Evolutionary conservation across 1,140 invertebrate species (phyloP), one percentile per base, ranked within the genome.

Genomic region (Acromyrmex heyeri): DNA sequence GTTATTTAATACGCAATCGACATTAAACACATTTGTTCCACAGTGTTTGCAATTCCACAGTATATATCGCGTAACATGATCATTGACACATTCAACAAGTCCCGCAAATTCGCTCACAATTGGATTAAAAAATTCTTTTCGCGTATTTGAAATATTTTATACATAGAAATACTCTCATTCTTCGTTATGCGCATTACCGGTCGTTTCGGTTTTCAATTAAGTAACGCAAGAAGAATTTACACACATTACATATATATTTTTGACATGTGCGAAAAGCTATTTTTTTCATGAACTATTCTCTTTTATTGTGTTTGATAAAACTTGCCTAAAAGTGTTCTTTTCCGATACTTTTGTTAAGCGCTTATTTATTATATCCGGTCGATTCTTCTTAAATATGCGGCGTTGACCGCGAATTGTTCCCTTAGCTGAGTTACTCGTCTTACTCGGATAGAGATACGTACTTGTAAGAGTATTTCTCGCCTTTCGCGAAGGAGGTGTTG

Each of bases 401-500:
- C 38, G 38, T 75, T 27, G 57, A 89, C 64, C 65, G 85, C 65
- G 85, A 67, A 57, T 24, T 50, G 48, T 50, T 44, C 8, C 38
- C 7, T 3, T 62, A 21, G 3, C 59, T 50, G 12, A 75, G 18
- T 38, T 21, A 21, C 21, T 5, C 65, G 30, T 50, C 34, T 86
- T 62, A 30, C 76, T 61, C 55, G 27, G 53, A 57, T 69, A 78
- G 64, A 90, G 82, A 86, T 73, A 88, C 86, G 78, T 81, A 86
- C 77, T 88, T 73, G 27, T 61, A 82, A 78, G 77, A 77, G 82
- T 91, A 61, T 69, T 88, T 90, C 88, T 86, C 53, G 77, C 62
- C 38, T 24, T 16, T 57, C 27, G 50, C 48, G 67, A 88, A 73
- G 88, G 91, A 91, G 90, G 91, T 90, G 78, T 88, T 75, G 78